Base-by-base conservation (phyloP, 2,888 invertebrate genomes). In the Pomacea canaliculata region DNA sequence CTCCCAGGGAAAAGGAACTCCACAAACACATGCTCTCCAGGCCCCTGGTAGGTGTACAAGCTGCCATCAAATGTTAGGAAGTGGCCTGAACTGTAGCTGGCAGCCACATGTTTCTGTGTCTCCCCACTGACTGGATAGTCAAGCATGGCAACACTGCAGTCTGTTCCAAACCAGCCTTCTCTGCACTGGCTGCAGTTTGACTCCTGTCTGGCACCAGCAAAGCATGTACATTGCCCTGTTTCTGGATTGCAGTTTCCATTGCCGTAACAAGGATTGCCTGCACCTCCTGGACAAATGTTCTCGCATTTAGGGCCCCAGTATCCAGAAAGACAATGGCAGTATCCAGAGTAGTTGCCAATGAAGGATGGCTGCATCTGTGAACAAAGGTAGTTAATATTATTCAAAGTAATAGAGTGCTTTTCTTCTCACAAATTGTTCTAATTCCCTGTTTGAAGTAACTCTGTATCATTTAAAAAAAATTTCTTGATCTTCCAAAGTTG, bases 41-140 rank as follows among this genome's bases (percentile, higher is more conserved):
- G 73, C 0, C 63, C 23, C 60, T 84, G 82, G 56, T 78, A 81
- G 46, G 77, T 81, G 71, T 81, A 85, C 71, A 81, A 70, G 16
- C 83, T 76, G 23, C 86, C 85, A 78, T 85, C 86, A 75, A 81
- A 84, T 9, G 85, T 84, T 66, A 79, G 73, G 19, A 82, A 75
- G 66, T 83, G 81, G 12, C 85, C 85, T 56, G 77, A 80, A 16
- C 73, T 62, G 46, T 78, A 79, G 10, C 73, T 76, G 27, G 68
- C 63, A 56, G 68, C 79, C 13, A 65, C 60, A n/a, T 69, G 60
- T 27, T 70, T 49, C 18, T 59, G 16, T 7, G 59, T 60, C 16
- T 19, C 60, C 10, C 69, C 71, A 75, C 13, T 78, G 77, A 65
- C 76, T 10, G 71, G 63, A 37, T 63, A 48, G 66, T 76, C 75